These are phyloP conservation scores for Trachymyrmex cornetzi DNA, from an alignment of 1,140 invertebrate genomes.

Conservation along the genomic window DNA sequence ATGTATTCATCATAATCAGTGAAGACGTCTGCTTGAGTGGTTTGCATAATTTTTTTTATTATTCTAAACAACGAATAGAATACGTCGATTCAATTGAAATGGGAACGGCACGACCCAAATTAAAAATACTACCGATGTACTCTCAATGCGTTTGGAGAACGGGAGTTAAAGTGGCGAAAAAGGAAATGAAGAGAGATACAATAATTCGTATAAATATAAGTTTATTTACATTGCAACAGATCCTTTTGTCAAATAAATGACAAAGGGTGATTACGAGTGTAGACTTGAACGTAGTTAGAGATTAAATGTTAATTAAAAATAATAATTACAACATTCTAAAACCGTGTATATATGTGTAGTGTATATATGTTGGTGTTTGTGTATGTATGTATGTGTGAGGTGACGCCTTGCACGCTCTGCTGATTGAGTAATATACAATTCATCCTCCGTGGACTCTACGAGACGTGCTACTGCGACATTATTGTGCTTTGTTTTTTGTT, in stretches of 20 bases:
- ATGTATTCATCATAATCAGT: neutral
- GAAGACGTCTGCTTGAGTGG: neutral
- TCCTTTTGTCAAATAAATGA: slow-evolving; percentile 80
- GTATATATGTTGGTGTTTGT: neutral
- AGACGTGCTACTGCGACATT: slow-evolving; percentile 64
- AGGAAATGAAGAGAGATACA: neutral
- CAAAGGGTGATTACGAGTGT: slow-evolving; percentile 81
- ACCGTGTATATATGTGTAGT: slow-evolving; percentile 46
- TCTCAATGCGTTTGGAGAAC: neutral
- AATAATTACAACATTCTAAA: slow-evolving; percentile 83
- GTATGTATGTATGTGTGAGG: neutral
- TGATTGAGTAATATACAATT: slow-evolving; percentile 72
- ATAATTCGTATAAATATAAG: slow-evolving; percentile 85
- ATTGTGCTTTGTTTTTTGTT: slow-evolving; percentile 64
- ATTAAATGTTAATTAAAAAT: slow-evolving; percentile 83
- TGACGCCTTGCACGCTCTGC: slow-evolving; percentile 67
- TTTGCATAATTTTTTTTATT: neutral
- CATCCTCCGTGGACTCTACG: slow-evolving; percentile 62
- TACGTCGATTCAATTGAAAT: neutral
- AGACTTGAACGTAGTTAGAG: slow-evolving; percentile 80
- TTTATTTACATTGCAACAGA: slow-evolving; percentile 87
- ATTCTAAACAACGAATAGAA: neutral
- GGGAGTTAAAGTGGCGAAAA: neutral
- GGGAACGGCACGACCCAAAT: neutral
- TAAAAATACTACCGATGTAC: neutral